Conservation (phyloP, 2,113 vertebrate genomes). For the Nycticorax nycticorax region DNA sequence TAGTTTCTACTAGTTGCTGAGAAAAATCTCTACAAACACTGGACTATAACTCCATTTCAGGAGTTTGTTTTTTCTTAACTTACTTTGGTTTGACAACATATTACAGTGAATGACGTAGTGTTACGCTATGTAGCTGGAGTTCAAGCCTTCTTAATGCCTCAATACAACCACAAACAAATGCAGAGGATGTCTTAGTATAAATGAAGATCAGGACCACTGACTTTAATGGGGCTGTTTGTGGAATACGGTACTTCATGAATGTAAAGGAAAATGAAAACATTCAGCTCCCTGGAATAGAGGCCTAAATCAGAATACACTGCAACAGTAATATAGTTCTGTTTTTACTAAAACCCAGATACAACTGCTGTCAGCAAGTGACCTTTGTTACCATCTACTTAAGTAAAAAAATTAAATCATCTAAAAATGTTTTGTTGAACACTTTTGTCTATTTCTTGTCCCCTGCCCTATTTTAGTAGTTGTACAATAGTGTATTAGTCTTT, state of each 20-base stretch:
- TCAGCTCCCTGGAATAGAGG: not conserved
- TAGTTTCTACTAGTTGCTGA: not conserved
- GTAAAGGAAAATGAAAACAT: not conserved
- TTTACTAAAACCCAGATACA: not conserved
- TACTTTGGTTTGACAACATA: not conserved
- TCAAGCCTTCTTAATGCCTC: not conserved
- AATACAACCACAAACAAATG: not conserved
- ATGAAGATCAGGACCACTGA: not conserved
- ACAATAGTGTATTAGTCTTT: not conserved
- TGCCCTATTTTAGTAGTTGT: not conserved
- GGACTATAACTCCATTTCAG: not conserved
- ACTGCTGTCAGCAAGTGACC: not conserved
- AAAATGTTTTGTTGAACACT: not conserved
- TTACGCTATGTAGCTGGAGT: not conserved
- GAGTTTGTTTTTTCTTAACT: not conserved
- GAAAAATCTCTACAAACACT: not conserved
- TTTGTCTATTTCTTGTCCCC: not conserved
- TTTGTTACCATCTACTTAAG: not conserved
- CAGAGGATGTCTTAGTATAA: not conserved
- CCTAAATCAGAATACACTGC: not conserved
- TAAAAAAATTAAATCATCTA: not conserved
- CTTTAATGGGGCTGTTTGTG: not conserved
- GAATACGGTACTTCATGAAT: not conserved
- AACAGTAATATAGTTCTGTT: not conserved
- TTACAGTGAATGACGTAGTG: not conserved